Conservation (phyloP, 1,140 invertebrate genomes). For the Drosophila ogumai region DNA sequence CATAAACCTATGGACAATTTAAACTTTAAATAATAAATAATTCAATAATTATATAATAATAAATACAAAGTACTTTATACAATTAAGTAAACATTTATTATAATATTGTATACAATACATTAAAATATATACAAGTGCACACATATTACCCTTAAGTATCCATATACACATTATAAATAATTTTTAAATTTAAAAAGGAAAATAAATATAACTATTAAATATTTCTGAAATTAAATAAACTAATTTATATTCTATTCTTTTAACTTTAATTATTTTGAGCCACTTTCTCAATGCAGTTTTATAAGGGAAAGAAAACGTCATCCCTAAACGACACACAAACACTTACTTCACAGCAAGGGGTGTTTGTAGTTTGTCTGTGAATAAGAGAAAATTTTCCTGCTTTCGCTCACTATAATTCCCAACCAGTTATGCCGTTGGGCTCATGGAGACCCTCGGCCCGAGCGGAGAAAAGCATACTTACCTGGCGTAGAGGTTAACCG, state of each 20-base stretch:
- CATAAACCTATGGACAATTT: not conserved
- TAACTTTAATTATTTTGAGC: not conserved
- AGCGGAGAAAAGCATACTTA: slow-evolving; percentile 65
- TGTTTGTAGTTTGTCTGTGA: slow-evolving; percentile 8
- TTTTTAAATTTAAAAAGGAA: not conserved
- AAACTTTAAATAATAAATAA: too few species aligned
- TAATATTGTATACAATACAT: too few species aligned
- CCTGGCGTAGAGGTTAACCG: slow-evolving; percentile 87
- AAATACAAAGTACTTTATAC: too few species aligned
- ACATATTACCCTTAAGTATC: too few species aligned
- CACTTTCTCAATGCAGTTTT: not conserved
- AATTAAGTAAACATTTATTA: too few species aligned
- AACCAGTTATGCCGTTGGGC: slow-evolving; percentile 31
- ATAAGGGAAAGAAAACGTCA: not conserved
- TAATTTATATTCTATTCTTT: not conserved
- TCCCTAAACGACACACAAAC: not conserved
- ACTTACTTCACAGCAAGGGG: not conserved
- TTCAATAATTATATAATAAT: too few species aligned
- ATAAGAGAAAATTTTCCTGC: not conserved
- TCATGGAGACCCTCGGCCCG: slow-evolving; percentile 33
- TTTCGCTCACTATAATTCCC: slow-evolving; percentile 43
- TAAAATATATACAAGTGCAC: too few species aligned
- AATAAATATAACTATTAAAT: not conserved
- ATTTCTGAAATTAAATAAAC: not conserved
- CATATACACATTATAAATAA: not conserved